Conservation (phyloP, 2,113 vertebrate genomes). For the Tinamus guttatus region DNA sequence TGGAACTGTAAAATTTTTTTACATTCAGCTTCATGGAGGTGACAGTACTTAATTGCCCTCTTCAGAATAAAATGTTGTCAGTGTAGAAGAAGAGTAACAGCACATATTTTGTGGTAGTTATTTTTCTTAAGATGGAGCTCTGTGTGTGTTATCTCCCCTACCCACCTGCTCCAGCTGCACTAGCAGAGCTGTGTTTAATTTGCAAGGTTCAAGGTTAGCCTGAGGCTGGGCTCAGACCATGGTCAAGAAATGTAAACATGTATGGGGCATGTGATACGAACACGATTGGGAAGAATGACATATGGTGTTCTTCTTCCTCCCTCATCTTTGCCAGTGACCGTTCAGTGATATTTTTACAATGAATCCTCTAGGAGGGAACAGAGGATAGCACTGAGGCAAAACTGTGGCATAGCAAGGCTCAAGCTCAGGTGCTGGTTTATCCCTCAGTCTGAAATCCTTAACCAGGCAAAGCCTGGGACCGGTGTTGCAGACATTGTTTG, state of each 20-base stretch:
- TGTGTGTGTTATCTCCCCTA: neutral
- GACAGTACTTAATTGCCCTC: neutral
- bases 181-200: slow-evolving; percentile 4
- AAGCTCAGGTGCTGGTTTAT: neutral
- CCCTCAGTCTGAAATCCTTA: neutral
- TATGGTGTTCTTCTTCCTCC: neutral
- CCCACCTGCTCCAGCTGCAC: slow-evolving; percentile 32
- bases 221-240: neutral
- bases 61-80: neutral
- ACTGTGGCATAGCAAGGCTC: neutral
- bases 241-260: slow-evolving; percentile 39
- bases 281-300: neutral
- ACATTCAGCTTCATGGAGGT: neutral
- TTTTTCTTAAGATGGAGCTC: neutral
- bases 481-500: neutral
- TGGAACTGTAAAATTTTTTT: neutral
- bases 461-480: neutral
- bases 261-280: neutral
- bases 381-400: neutral
- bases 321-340: neutral
- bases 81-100: neutral
- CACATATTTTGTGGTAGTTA: neutral
- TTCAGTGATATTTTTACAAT: neutral
- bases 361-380: neutral
- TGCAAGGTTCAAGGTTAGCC: slow-evolving; percentile 45